A percentile compares a stretch with the other conserved stretches of the same genome.
phyloP scores from a whole-genome alignment of 2,888 invertebrate genomes.

The Mantis religiosa region DNA sequence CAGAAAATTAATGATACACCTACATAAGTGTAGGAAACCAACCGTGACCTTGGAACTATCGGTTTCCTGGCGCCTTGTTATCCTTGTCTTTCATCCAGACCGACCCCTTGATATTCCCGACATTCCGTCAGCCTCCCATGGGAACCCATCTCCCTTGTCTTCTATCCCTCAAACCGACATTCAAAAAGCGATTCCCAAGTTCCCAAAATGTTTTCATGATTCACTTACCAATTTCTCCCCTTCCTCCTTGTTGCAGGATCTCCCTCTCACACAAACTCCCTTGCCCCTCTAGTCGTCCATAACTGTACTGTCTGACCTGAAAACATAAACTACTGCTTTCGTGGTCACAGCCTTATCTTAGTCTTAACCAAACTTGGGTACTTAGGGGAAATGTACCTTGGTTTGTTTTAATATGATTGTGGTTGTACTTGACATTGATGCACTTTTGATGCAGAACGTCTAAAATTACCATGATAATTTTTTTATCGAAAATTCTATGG shows the following conservation, averaged over 20 bases:
- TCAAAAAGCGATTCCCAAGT: slow-evolving; percentile 18
- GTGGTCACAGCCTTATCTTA: too few relatives aligned
- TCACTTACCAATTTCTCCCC: slow-evolving; percentile 14
- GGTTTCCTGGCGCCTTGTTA: not conserved
- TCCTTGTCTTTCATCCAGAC: not conserved
- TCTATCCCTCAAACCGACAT: not conserved
- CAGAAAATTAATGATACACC: not conserved
- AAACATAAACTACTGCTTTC: not conserved
- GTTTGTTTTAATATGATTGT: too few relatives aligned
- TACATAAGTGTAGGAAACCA: not conserved
- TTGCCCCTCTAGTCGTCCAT: not conserved
- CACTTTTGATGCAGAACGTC: too few relatives aligned
- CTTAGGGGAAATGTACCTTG: too few relatives aligned
- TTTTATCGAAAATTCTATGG: too few relatives aligned
- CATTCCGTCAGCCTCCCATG: slow-evolving; percentile 8
- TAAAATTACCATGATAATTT: too few relatives aligned
- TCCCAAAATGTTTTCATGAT: slow-evolving; percentile 19
- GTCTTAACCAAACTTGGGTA: too few relatives aligned
- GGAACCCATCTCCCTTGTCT: not conserved
- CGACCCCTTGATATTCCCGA: not conserved
- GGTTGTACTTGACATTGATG: too few relatives aligned
- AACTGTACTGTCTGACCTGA: not conserved
- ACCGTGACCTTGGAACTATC: not conserved
- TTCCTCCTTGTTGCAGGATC: not conserved
- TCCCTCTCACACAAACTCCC: not conserved